Conservation (phyloP, 2,888 invertebrate genomes). For the Lithodes maja region DNA sequence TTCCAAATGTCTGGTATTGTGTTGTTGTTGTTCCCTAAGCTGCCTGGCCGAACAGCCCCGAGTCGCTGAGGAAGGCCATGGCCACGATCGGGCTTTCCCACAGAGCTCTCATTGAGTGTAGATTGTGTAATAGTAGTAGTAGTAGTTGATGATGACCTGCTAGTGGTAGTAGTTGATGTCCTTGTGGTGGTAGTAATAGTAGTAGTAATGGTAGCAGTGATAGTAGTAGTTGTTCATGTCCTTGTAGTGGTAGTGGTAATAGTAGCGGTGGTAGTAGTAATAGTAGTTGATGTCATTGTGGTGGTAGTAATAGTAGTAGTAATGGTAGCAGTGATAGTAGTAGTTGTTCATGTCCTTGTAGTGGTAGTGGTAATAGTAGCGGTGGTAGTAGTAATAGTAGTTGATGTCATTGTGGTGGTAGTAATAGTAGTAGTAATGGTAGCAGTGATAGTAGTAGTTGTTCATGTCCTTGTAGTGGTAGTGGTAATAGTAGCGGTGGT, state of each 20-base stretch:
- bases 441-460: slow-evolving; percentile 12
- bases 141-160: too few relatives aligned
- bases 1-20: too few relatives aligned
- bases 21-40: too few relatives aligned
- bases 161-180: too few relatives aligned
- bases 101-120: too few relatives aligned
- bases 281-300: background rate
- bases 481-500: background rate
- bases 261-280: background rate
- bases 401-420: slow-evolving; percentile 11
- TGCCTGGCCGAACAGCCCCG: too few relatives aligned
- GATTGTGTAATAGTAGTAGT: too few relatives aligned
- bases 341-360: background rate
- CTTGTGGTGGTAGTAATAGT: background rate
- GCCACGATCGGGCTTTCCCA: too few relatives aligned
- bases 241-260: background rate
- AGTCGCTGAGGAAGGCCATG: too few relatives aligned
- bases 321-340: background rate
- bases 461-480: background rate
- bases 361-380: slow-evolving; percentile 10
- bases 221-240: background rate
- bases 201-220: background rate
- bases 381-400: slow-evolving; percentile 17
- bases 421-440: slow-evolving; percentile 16
- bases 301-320: background rate